phyloP scores from a whole-genome alignment of 2,797 vertebrate species.

The Sebastes vulpes region DNA sequence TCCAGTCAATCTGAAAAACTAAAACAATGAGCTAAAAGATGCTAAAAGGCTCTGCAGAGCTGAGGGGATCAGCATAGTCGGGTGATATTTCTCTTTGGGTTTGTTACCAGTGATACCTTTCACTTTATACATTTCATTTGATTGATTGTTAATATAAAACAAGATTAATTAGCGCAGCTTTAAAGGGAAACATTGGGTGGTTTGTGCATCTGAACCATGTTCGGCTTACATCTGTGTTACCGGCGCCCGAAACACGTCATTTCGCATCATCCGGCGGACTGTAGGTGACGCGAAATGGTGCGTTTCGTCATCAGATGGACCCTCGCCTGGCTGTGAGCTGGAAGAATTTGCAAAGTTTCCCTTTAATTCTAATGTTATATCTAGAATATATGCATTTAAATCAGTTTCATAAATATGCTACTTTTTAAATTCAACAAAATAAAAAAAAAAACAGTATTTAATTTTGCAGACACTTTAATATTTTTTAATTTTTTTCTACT shows the following conservation, averaged over 20 bases:
- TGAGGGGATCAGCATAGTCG: not conserved
- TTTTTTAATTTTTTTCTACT: not conserved
- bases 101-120: not conserved
- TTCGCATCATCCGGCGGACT: too few relatives aligned
- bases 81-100: not conserved
- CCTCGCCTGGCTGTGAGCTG: too few relatives aligned
- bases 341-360: too few relatives aligned
- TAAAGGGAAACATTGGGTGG: not conserved
- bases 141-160: too few relatives aligned
- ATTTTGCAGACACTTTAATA: not conserved
- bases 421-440: too few relatives aligned
- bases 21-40: not conserved
- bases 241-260: rapidly evolving
- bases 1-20: not conserved
- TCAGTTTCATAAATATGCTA: too few relatives aligned
- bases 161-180: not conserved
- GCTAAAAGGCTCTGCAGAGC: not conserved
- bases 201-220: not conserved
- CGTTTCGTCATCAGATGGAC: too few relatives aligned
- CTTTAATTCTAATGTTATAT: too few relatives aligned
- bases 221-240: too few relatives aligned
- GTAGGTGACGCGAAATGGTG: rapidly evolving
- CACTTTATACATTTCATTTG: not conserved
- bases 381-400: too few relatives aligned
- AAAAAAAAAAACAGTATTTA: not conserved